These are phyloP conservation scores for Orchesella flavescens DNA, from an alignment of 2,888 invertebrate species.

Conservation along the genomic window DNA sequence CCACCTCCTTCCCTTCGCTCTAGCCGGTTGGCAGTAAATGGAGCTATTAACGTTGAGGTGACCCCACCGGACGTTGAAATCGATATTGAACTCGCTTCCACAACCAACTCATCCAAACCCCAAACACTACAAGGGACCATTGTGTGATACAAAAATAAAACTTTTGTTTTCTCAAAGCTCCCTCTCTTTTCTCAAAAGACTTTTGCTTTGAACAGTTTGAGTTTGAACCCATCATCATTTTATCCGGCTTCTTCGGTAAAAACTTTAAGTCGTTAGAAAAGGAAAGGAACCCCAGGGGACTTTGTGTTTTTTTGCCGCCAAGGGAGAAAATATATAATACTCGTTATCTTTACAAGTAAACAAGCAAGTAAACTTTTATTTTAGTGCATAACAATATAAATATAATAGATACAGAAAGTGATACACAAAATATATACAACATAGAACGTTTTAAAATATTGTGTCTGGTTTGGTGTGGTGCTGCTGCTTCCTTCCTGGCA, in stretches of 20 bases:
- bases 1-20: conserved; percentile 50
- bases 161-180: no score
- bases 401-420: neutral
- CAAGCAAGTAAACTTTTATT: conserved; percentile 18
- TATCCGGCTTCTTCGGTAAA: neutral
- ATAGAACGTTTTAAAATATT: neutral
- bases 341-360: conserved; percentile 30
- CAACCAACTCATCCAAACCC: conserved; percentile 54
- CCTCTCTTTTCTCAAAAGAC: neutral
- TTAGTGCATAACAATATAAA: neutral
- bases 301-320: no score
- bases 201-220: conserved; percentile 14
- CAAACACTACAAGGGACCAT: conserved; percentile 72
- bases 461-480: no score
- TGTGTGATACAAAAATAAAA: conserved; percentile 67
- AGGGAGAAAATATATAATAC: conserved; percentile 30
- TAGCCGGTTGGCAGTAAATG: conserved; percentile 63
- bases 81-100: conserved; percentile 16
- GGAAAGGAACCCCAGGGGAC: neutral
- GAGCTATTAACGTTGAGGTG: conserved; percentile 71
- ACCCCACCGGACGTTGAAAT: conserved; percentile 65
- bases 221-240: conserved; percentile 13
- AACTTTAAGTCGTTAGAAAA: neutral
- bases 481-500: neutral
- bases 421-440: neutral